Conservation (phyloP, 2,797 vertebrate genomes). For the Chrosomus eos region DNA sequence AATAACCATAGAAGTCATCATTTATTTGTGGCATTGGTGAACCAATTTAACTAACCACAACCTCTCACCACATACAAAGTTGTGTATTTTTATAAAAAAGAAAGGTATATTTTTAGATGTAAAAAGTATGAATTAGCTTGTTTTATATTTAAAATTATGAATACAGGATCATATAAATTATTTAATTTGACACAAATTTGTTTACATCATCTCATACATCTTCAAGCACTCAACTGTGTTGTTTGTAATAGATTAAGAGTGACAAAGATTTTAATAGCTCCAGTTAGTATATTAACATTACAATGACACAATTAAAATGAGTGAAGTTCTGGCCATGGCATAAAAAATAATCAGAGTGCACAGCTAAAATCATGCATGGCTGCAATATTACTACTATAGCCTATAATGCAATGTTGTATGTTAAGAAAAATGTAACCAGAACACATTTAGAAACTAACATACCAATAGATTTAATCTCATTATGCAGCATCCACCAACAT, state of each 20-base stretch:
- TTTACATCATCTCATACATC: background rate
- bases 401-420: background rate
- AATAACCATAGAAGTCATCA: background rate
- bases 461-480: background rate
- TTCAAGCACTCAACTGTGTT: background rate
- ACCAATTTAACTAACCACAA: background rate
- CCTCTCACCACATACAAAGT: background rate
- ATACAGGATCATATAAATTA: background rate
- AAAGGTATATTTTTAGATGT: background rate
- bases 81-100: background rate
- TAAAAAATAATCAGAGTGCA: background rate
- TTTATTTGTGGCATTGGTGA: background rate
- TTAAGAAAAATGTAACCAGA: background rate
- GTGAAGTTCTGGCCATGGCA: background rate
- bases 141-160: background rate
- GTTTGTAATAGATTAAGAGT: background rate
- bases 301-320: background rate
- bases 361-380: background rate
- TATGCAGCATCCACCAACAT: background rate
- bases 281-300: no score
- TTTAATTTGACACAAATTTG: background rate
- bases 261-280: background rate
- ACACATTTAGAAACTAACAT: background rate
- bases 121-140: background rate
- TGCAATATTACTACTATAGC: background rate